Conservation (phyloP, 2,113 vertebrate genomes). For the Pongo abelii region DNA sequence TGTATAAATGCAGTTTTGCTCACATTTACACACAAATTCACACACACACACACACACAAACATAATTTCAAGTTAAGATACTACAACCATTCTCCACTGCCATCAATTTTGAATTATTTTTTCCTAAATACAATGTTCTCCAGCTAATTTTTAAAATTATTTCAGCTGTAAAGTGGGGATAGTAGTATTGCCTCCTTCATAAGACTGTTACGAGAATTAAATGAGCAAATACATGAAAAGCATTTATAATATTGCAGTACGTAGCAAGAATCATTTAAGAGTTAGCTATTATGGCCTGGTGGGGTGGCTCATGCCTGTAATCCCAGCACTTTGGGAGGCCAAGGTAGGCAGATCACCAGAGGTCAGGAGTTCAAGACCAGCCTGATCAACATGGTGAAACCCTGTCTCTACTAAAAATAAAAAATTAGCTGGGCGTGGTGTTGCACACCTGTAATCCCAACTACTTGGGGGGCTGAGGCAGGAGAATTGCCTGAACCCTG, state of each 20-base stretch:
- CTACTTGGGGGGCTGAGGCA: too few relatives aligned
- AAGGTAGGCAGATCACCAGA: too few relatives aligned
- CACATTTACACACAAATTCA: background rate
- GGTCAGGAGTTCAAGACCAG: too few relatives aligned
- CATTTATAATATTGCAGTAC: background rate
- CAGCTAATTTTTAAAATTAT: background rate
- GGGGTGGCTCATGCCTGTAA: too few relatives aligned
- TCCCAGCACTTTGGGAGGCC: too few relatives aligned
- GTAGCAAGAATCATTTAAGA: background rate
- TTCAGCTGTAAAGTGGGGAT: background rate
- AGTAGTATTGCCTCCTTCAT: background rate
- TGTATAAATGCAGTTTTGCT: background rate
- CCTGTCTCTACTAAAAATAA: too few relatives aligned
- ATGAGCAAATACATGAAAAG: background rate
- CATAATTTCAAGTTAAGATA: background rate
- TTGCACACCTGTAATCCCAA: too few relatives aligned
- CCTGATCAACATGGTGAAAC: too few relatives aligned
- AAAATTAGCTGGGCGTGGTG: too few relatives aligned
- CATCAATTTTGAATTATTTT: background rate
- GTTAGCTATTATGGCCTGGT: background rate
- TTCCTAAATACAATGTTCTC: background rate
- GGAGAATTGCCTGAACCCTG: too few relatives aligned
- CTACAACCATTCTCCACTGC: background rate
- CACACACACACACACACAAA: too few relatives aligned
- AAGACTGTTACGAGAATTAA: background rate